Evolutionary conservation across 2,888 invertebrate species (phyloP).

Genomic region (Epinotia nisella): DNA sequence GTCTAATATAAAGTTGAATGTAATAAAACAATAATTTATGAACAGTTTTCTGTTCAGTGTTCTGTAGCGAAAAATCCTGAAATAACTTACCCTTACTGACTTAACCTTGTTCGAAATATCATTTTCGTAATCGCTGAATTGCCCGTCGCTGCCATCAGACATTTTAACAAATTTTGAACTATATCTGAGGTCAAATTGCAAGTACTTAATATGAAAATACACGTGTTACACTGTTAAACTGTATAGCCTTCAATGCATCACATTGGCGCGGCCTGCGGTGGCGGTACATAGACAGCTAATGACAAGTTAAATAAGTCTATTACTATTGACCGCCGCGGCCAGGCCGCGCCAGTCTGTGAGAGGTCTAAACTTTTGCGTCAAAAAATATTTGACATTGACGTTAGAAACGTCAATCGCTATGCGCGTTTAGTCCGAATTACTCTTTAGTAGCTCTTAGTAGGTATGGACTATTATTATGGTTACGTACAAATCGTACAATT

Average conservation of each 20-base stretch:
- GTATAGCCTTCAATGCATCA: no score
- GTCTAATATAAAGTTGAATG: neutral
- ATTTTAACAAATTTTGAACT: constrained; percentile 47
- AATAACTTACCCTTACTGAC: constrained; percentile 69
- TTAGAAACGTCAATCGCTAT: neutral
- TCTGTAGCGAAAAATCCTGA: no score
- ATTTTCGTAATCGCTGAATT: constrained; percentile 77
- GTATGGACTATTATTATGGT: no score
- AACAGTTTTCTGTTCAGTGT: no score
- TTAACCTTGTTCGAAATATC: constrained; percentile 71
- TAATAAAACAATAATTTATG: no score
- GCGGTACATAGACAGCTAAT: no score
- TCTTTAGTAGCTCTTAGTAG: neutral
- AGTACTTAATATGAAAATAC: constrained; percentile 14
- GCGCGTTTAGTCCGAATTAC: constrained; percentile 3
- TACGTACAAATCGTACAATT: no score
- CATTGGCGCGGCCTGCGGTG: no score
- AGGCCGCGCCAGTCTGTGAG: no score
- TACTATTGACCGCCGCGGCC: no score
- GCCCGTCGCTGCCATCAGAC: constrained; percentile 62
- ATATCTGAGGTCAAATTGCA: neutral
- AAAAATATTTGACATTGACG: constrained; percentile 7
- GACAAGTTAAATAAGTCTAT: no score
- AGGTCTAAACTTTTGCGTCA: no score
- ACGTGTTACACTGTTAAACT: constrained; percentile 8